Percentiles rank a stretch among this genome's conserved stretches.
phyloP scores from a whole-genome alignment of 1,140 invertebrate genomes.

The Dolichoris vasculosae region DNA sequence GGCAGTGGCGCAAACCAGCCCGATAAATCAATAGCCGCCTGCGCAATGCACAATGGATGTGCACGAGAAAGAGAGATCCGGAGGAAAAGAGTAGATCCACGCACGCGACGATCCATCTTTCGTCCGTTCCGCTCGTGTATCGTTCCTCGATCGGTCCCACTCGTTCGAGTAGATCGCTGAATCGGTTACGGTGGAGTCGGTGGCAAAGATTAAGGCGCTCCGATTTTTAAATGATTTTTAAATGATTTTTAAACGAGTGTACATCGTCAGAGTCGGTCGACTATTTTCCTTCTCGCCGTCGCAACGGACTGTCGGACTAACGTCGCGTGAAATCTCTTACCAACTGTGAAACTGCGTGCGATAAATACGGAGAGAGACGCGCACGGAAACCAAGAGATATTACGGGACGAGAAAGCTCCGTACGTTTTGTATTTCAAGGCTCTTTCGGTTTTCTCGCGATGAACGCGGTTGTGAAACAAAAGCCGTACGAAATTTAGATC shows the following conservation, averaged over 20 bases:
- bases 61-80: background rate
- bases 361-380: background rate
- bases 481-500: constrained; percentile 56
- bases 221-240: too few species aligned
- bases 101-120: constrained; percentile 24
- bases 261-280: too few species aligned
- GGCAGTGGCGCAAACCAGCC: background rate
- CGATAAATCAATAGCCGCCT: constrained; percentile 50
- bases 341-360: background rate
- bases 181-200: constrained; percentile 23
- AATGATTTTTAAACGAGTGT: too few species aligned
- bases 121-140: background rate
- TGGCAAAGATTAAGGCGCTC: too few species aligned
- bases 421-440: constrained; percentile 13
- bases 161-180: constrained; percentile 39
- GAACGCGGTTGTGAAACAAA: constrained; percentile 60
- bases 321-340: too few species aligned
- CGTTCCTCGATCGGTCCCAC: constrained; percentile 23
- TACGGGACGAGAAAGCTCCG: background rate
- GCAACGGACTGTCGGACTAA: too few species aligned
- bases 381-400: too few species aligned
- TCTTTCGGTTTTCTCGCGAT: constrained; percentile 59
- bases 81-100: background rate
- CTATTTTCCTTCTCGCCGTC: too few species aligned
- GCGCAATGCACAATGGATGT: constrained; percentile 3